Conservation (phyloP, 2,113 vertebrate species). For the Melanotaenia duboulayi region DNA sequence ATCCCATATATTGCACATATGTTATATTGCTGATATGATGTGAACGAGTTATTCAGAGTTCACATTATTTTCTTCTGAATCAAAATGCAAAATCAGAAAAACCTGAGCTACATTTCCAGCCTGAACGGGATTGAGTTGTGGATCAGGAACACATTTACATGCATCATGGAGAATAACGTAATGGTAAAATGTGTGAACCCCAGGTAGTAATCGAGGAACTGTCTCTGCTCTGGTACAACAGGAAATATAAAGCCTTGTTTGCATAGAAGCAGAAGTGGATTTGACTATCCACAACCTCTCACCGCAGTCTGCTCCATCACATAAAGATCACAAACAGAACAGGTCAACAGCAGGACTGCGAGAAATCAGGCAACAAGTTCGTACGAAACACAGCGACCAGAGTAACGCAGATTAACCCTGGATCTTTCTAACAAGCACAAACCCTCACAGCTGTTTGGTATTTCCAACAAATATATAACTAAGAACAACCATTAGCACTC, state of each 20-base stretch:
- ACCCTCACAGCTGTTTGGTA: no score
- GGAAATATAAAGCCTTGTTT: constrained; percentile 56
- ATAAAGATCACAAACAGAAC: constrained; percentile 4
- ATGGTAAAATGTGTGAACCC: neutral
- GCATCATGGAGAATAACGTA: no score
- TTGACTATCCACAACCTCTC: constrained; percentile 23
- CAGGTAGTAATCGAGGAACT: constrained; percentile 26
- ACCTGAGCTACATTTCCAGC: no score
- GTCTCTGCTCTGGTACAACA: neutral
- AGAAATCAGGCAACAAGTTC: neutral
- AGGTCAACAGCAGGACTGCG: neutral
- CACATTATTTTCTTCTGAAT: no score
- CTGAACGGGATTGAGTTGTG: neutral
- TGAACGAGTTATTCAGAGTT: no score
- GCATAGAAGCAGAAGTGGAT: constrained; percentile 49
- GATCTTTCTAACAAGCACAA: neutral
- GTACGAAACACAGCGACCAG: neutral
- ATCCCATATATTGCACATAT: no score
- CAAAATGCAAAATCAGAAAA: no score
- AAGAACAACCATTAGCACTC: no score
- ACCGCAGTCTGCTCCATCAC: neutral
- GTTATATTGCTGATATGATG: no score
- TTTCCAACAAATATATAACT: no score
- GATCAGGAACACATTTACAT: no score
- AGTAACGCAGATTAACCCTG: neutral